Evolutionary conservation across 1,140 invertebrate species (phyloP), one percentile per base, ranked within the genome.

Genomic region (Tyrophagus putrescentiae): DNA sequence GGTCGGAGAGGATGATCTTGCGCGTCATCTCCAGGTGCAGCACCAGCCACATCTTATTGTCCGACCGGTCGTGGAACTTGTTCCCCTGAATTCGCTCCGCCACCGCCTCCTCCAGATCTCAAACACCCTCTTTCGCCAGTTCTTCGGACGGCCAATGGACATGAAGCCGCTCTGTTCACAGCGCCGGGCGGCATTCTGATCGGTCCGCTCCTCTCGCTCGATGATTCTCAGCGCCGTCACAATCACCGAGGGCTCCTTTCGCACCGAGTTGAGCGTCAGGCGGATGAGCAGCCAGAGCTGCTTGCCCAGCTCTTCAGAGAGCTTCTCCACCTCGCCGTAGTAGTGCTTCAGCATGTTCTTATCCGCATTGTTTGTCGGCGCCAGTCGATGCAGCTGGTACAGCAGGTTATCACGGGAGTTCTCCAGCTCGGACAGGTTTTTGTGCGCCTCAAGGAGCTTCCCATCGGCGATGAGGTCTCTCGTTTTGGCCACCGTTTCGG

Each of bases 11-110:
- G 66, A 95, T 87, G 0, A 93, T 72, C 68, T 86, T 82, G 33
- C 91, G 76, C 1, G 84, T 86, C n/a, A 93, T 71, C 68, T 80
- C 78, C 32, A 80, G 67, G 67, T 80, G 77, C 21, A 76, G 75
- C 3, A 97, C 91, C 4, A 98, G 75, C 95, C 94, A 98, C 78
- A 94, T 83, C 74, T 96, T 96, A 71, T 96, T 91, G 63, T 85
- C 84, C 11, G 78, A 77, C 57, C 91, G 73, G 68, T 93, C 90
- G 66, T 97, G 93, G 2, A 96, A 79, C 66, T 95, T 88, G 27
- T 89, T 96, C 0, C 76, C 78, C 67, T 76, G 74, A 64, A 79
- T 74, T 62, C 74, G 77, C 63, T 87, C 83, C 0, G 78, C 78
- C 0, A 95, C 89, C 0, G 87, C 83, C 68, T 84, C 80, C 69